Evolutionary conservation across 2,797 vertebrate genomes (phyloP), one percentile per base, ranked within the genome.

Genomic region (Todus mexicanus): DNA sequence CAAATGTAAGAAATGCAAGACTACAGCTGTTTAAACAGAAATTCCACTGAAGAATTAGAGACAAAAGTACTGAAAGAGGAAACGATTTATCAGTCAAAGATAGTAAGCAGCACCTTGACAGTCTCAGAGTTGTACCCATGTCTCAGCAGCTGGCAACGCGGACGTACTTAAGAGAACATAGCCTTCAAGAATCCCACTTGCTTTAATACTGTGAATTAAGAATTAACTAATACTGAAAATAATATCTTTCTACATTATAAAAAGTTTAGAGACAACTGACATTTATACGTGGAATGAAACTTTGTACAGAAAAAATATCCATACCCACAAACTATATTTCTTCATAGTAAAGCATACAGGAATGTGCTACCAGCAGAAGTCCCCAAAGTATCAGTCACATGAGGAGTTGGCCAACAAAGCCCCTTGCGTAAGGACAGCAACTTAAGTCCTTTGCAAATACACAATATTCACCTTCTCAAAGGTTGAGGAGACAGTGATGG

Each of bases 21-120:
- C 94, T 87, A 95, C 68, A 96, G 87, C 87, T 94, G 94, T 64
- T 88, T 71, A 76, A 93, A 92, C 37, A 89, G 70, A 87, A 91
- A 87, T 27, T 85, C 86, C 87, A 78, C 57, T 82, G 76, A 65
- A 56, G 68, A 95, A 95, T 92, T 25, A 72, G 47, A 73, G 12
- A 43, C 0, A 0, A 5, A 11, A 94, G 71, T 37, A 66, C 70
- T 29, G 27, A 79, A 81, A 88, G 87, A 91, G 89, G 94, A 96
- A 97, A 93, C 3, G 0, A 90, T 61, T 56, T 48, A 63, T 89
- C 80, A 90, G 77, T 69, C 72, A 31, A 43, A 89, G 63, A 25
- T 2, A 79, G 70, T 76, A 90, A 92, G 60, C 4, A 21, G 20
- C 74, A 57, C 87, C 87, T 90, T 75, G 23, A 20, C 31, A n/a